Evolutionary conservation across 2,888 invertebrate species (phyloP).

Genomic region (Mamestra brassicae): DNA sequence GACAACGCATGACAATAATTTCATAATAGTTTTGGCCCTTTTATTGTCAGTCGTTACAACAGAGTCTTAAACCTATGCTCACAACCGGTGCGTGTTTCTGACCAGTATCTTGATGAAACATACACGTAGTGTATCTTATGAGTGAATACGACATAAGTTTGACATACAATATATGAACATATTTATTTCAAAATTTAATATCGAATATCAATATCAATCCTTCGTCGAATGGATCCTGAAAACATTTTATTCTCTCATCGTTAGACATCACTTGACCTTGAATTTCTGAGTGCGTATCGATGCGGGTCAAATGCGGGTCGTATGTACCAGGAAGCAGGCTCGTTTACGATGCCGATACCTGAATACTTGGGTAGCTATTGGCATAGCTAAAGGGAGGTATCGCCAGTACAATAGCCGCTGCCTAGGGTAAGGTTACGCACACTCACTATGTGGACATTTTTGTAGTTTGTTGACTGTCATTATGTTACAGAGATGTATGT

Average conservation of each 20-base stretch:
- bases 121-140: neutral
- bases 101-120: neutral
- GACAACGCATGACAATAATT: neutral
- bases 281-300: conserved; percentile 25
- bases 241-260: conserved; percentile 5
- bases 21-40: neutral
- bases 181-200: neutral
- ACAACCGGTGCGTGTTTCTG: neutral
- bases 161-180: neutral
- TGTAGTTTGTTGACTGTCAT: neutral
- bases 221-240: neutral
- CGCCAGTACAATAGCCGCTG: conserved; percentile 8
- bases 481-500: neutral
- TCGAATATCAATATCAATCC: neutral
- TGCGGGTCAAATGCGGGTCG: conserved; percentile 29
- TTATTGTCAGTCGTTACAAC: too few relatives aligned
- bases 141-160: neutral
- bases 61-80: too few relatives aligned
- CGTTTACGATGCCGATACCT: conserved; percentile 47
- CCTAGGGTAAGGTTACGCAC: neutral
- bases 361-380: conserved; percentile 30
- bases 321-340: conserved; percentile 21
- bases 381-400: conserved; percentile 10
- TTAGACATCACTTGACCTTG: conserved; percentile 6
- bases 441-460: neutral